Evolutionary conservation across 2,888 invertebrate species (phyloP).

Genomic region (Tetheella fluctuosa): DNA sequence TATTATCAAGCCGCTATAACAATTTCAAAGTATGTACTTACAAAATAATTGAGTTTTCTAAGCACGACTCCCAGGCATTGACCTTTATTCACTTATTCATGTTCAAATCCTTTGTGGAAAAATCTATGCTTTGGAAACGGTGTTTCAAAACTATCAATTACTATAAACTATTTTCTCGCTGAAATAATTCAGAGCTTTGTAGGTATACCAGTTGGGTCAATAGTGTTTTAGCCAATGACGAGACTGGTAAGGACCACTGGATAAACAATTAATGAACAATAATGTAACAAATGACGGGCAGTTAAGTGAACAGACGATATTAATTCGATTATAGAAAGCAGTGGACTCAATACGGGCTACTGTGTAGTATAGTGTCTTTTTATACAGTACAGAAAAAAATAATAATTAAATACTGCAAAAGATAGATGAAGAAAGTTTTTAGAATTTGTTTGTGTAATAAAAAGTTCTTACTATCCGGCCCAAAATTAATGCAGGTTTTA

Average conservation of each 20-base stretch:
- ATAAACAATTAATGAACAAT: constrained; percentile 27
- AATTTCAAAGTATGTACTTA: constrained; percentile 66
- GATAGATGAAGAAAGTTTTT: neutral
- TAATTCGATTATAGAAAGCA: constrained; percentile 23
- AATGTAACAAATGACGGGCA: constrained; percentile 19
- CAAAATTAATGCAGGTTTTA: too few relatives aligned
- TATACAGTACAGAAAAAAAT: neutral
- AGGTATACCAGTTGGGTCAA: too few relatives aligned
- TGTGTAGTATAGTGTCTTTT: neutral
- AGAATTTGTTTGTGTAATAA: too few relatives aligned
- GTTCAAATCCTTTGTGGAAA: constrained; percentile 22
- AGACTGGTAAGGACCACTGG: neutral
- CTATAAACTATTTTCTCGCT: neutral
- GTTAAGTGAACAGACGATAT: constrained; percentile 18
- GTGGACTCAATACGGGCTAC: constrained; percentile 11
- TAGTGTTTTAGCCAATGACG: too few relatives aligned
- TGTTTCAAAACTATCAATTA: too few relatives aligned
- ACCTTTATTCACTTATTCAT: constrained; percentile 58
- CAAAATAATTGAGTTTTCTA: constrained; percentile 77
- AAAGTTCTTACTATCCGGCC: too few relatives aligned
- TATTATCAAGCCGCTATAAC: constrained; percentile 76
- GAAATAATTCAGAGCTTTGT: neutral
- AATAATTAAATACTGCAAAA: neutral
- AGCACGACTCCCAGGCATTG: constrained; percentile 75
- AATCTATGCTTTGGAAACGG: constrained; percentile 13